Evolutionary conservation across 1,140 invertebrate genomes (phyloP).

Genomic region (Cotesia typhae): DNA sequence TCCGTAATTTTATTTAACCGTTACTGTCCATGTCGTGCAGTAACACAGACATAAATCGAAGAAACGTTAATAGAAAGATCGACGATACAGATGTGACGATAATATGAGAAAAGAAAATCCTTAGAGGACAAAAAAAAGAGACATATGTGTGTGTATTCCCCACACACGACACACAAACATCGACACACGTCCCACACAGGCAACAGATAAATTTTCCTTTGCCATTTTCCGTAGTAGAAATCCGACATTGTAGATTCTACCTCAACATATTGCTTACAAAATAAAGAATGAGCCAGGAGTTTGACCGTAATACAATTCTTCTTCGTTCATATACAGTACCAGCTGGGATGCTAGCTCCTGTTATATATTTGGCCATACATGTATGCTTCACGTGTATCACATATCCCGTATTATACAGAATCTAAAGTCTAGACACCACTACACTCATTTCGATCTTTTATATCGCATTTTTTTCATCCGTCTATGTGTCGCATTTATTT

Average conservation of each 20-base stretch:
- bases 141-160: too few relatives aligned
- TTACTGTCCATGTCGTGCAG: too few relatives aligned
- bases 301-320: slow-evolving; percentile 24
- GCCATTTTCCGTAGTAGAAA: slow-evolving; percentile 7
- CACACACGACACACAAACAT: too few relatives aligned
- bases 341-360: neutral
- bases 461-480: too few relatives aligned
- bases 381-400: slow-evolving; percentile 18
- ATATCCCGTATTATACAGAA: slow-evolving; percentile 7
- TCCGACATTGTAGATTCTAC: neutral
- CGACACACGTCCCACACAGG: slow-evolving; percentile 1
- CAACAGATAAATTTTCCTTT: slow-evolving; percentile 45
- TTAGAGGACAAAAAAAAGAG: too few relatives aligned
- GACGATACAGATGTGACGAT: too few relatives aligned
- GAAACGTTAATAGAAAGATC: too few relatives aligned
- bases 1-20: too few relatives aligned
- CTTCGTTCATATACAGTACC: neutral
- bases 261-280: slow-evolving; percentile 26
- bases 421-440: neutral
- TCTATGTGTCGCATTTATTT: slow-evolving; percentile 4
- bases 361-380: neutral
- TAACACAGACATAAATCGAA: too few relatives aligned
- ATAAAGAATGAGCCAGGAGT: slow-evolving; percentile 38
- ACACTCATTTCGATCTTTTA: neutral
- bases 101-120: too few relatives aligned